Conservation (phyloP, 2,888 invertebrate genomes). For the Entomobrya multifasciata region DNA sequence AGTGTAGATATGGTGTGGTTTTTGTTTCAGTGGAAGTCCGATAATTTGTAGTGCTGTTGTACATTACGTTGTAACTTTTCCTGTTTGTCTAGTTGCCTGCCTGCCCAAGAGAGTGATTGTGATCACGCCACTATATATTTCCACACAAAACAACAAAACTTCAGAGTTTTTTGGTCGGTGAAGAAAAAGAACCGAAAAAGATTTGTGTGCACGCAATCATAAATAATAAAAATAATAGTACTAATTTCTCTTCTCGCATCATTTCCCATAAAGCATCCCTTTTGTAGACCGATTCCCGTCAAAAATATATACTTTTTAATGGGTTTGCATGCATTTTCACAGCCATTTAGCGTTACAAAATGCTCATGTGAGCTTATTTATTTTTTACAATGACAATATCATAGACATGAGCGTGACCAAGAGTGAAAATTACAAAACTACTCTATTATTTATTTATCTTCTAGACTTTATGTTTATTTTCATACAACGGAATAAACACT, state of each 20-base stretch:
- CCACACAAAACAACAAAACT: too few species aligned
- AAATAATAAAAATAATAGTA: conserved; percentile 32
- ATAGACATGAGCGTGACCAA: not conserved
- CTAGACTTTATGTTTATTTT: too few species aligned
- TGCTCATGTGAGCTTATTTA: not conserved
- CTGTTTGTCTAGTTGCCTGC: not conserved
- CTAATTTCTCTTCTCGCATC: not conserved
- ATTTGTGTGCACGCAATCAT: conserved; percentile 41
- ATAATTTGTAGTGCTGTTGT: conserved; percentile 36
- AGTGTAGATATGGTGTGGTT: not conserved
- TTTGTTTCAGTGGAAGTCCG: conserved; percentile 35
- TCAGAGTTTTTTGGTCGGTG: not conserved
- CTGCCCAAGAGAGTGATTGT: not conserved
- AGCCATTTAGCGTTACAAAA: not conserved
- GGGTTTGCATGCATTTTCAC: not conserved
- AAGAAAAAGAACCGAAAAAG: not conserved
- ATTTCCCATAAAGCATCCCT: not conserved
- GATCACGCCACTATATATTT: conserved; percentile 16
- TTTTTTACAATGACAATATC: not conserved
- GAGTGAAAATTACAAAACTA: conserved; percentile 32
- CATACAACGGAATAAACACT: too few species aligned
- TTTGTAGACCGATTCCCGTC: not conserved
- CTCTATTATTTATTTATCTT: not conserved
- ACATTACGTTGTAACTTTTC: conserved; percentile 26
- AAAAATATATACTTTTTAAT: not conserved